A percentile compares a stretch with the other conserved stretches of the same genome.
phyloP scores from a whole-genome alignment of 2,888 invertebrate genomes.

The Conomelus anceps region DNA sequence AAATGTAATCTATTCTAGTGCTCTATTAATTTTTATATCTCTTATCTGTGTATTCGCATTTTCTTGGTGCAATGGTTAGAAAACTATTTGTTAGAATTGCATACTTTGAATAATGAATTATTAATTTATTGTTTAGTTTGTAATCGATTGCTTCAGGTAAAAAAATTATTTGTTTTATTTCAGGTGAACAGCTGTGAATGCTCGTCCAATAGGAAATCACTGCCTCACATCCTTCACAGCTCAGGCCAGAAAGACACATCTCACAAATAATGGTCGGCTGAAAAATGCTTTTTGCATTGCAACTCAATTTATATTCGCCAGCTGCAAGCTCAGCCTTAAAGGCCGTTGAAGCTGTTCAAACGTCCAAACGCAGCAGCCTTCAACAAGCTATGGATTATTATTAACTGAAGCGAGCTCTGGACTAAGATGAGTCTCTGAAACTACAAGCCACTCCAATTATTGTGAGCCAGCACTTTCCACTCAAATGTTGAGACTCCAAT shows the following conservation, averaged over 20 bases:
- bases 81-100: background rate
- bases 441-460: no score
- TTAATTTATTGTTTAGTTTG: background rate
- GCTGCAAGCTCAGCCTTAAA: background rate
- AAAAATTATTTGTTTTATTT: background rate
- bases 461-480: no score
- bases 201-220: background rate
- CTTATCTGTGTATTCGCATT: no score
- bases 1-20: no score
- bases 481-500: no score
- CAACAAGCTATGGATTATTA: background rate
- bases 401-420: no score
- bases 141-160: background rate
- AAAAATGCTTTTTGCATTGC: background rate
- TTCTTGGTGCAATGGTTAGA: background rate
- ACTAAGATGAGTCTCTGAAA: no score
- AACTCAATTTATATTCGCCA: background rate
- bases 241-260: background rate
- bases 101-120: background rate
- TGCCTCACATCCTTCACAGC: background rate
- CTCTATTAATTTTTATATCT: no score
- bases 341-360: background rate
- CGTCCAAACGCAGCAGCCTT: background rate
- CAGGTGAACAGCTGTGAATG: constrained; percentile 3
- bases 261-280: background rate